phyloP scores from a whole-genome alignment of 2,797 vertebrate genomes.

The Halcyon badia region DNA sequence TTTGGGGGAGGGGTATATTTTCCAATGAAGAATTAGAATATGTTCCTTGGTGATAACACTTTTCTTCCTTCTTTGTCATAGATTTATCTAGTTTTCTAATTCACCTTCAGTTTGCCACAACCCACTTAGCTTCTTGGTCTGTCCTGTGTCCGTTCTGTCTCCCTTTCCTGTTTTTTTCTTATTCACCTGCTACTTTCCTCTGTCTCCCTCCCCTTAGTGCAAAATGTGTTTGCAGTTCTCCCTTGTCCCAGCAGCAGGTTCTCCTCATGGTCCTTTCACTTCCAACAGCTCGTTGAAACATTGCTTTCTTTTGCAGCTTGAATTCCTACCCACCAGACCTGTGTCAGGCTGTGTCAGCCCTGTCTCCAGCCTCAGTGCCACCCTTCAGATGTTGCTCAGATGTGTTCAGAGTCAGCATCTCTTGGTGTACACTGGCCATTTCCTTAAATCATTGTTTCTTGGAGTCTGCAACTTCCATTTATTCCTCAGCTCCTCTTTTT shows the following conservation, averaged over 20 bases:
- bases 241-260: neutral
- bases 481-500: neutral
- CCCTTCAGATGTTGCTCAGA: neutral
- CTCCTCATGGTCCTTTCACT: neutral
- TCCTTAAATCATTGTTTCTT: too few species aligned
- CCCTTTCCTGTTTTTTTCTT: neutral
- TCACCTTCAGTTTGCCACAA: neutral
- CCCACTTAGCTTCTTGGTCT: neutral
- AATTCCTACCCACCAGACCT: neutral
- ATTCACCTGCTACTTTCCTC: neutral
- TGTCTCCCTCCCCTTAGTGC: neutral
- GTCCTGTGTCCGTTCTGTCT: neutral
- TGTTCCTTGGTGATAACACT: neutral
- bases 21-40: neutral
- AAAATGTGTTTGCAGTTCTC: neutral
- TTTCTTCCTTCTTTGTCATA: neutral
- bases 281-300: neutral
- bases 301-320: neutral
- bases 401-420: neutral
- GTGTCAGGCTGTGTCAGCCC: neutral
- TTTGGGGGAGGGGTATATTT: neutral
- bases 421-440: too few species aligned
- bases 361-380: neutral
- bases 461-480: too few species aligned
- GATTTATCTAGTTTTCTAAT: neutral